These are phyloP conservation scores for Ochropleura leucogaster DNA, from an alignment of 2,888 invertebrate species.

Conservation along the genomic window DNA sequence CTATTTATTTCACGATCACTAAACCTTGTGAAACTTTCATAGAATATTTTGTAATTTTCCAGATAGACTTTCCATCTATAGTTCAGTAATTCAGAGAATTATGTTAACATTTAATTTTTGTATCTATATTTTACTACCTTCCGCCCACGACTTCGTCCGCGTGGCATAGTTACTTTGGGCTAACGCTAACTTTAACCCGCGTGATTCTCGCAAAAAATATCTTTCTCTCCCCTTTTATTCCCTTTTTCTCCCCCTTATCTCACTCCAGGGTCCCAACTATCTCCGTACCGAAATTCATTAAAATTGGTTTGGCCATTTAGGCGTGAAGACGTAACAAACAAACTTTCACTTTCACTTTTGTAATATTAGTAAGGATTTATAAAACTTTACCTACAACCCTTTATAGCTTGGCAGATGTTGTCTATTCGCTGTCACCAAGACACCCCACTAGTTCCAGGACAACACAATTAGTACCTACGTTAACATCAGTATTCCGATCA, in stretches of 20 bases:
- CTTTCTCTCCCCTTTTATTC: too few species aligned
- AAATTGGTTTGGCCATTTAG: too few species aligned
- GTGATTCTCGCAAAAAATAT: too few species aligned
- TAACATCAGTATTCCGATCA: conserved; percentile 46
- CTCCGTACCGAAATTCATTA: too few species aligned
- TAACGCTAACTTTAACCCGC: too few species aligned
- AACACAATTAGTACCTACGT: conserved; percentile 38
- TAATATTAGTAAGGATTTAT: not conserved
- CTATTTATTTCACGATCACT: not conserved
- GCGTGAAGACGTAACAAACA: too few species aligned
- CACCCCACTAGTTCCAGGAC: not conserved
- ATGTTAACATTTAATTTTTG: not conserved
- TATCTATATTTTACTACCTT: not conserved
- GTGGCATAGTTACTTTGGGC: too few species aligned
- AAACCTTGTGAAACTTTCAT: not conserved
- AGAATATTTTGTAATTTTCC: not conserved
- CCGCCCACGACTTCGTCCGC: too few species aligned
- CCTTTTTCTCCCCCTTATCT: too few species aligned
- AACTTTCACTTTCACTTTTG: too few species aligned
- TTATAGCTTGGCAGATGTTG: not conserved
- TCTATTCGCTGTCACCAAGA: not conserved
- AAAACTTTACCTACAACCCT: not conserved
- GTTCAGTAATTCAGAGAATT: not conserved
- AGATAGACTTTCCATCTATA: not conserved
- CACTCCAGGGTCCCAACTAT: too few species aligned